phyloP scores from a whole-genome alignment of 2,888 invertebrate species.

The Drosophila eohydei region DNA sequence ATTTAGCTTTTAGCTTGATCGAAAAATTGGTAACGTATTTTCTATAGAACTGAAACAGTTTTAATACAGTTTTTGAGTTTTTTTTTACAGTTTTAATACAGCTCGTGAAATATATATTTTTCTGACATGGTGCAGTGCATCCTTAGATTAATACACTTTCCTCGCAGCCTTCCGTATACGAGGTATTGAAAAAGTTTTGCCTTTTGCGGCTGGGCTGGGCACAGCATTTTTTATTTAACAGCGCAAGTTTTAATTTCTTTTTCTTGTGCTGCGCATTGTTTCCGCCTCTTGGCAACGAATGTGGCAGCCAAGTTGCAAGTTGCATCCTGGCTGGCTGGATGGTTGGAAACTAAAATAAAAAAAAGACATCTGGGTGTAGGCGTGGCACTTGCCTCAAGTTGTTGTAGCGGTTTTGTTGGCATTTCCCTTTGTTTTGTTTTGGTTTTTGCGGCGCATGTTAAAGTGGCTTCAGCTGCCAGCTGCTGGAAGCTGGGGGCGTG shows the following conservation, averaged over 20 bases:
- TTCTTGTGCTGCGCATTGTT: slow-evolving; percentile 64
- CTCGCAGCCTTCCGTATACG: slow-evolving; percentile 30
- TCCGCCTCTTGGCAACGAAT: slow-evolving; percentile 55
- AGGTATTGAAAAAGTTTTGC: slow-evolving; percentile 53
- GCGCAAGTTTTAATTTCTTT: slow-evolving; percentile 73
- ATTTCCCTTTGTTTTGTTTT: slow-evolving; percentile 63
- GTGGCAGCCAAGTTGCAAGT: slow-evolving; percentile 31
- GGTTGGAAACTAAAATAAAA: neutral
- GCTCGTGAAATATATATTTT: neutral
- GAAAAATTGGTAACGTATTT: neutral
- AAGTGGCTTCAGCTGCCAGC: slow-evolving; percentile 53
- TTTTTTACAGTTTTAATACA: no score
- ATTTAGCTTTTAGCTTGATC: neutral
- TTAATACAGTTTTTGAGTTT: no score
- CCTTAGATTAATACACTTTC: slow-evolving; percentile 21
- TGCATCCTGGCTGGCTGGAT: slow-evolving; percentile 28
- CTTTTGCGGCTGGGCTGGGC: slow-evolving; percentile 33
- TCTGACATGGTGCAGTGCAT: neutral
- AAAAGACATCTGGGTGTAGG: slow-evolving; percentile 11
- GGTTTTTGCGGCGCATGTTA: slow-evolving; percentile 64
- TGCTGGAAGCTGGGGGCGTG: slow-evolving; percentile 24
- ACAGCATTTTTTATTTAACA: slow-evolving; percentile 65
- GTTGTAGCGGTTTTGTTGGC: slow-evolving; percentile 65
- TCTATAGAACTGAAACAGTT: neutral
- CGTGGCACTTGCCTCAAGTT: slow-evolving; percentile 62